phyloP scores from a whole-genome alignment of 1,140 invertebrate genomes.

The Lysiphlebus fabarum region DNA sequence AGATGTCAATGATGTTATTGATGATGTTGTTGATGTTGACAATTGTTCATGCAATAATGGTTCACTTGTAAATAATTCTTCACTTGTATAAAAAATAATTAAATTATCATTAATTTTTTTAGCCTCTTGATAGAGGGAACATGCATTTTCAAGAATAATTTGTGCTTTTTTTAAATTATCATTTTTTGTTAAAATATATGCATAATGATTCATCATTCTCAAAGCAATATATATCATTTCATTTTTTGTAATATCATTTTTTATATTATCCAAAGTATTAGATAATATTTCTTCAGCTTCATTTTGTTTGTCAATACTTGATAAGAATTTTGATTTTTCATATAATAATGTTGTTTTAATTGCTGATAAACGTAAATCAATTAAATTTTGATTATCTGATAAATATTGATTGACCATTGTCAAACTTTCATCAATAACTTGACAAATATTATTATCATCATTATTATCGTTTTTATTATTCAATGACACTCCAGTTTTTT shows the following conservation, averaged over 20 bases:
- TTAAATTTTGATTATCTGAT: background rate
- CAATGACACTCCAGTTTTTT: no score
- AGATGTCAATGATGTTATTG: constrained; percentile 21
- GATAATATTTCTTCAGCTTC: constrained; percentile 7
- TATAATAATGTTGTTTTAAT: constrained; percentile 18
- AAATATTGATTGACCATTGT: no score
- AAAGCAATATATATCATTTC: constrained; percentile 31
- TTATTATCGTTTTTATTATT: no score
- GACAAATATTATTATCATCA: no score
- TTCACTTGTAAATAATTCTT: constrained; percentile 28
- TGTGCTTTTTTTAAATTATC: constrained; percentile 20
- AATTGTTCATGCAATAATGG: no score
- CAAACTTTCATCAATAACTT: no score
- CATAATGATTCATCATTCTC: constrained; percentile 32
- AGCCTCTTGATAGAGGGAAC: constrained; percentile 23
- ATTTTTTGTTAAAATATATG: constrained; percentile 28
- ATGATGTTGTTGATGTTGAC: no score
- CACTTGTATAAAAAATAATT: constrained; percentile 27
- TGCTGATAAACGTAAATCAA: background rate
- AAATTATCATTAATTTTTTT: constrained; percentile 13
- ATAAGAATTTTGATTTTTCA: constrained; percentile 5
- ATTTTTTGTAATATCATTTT: constrained; percentile 15
- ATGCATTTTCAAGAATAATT: constrained; percentile 28
- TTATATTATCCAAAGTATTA: constrained; percentile 12
- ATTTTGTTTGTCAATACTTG: background rate